A percentile compares a stretch with the other conserved stretches of the same genome.
These are phyloP conservation scores for Trichoplusia ni DNA, from an alignment of 1,140 invertebrate genomes.

Conservation along the genomic window DNA sequence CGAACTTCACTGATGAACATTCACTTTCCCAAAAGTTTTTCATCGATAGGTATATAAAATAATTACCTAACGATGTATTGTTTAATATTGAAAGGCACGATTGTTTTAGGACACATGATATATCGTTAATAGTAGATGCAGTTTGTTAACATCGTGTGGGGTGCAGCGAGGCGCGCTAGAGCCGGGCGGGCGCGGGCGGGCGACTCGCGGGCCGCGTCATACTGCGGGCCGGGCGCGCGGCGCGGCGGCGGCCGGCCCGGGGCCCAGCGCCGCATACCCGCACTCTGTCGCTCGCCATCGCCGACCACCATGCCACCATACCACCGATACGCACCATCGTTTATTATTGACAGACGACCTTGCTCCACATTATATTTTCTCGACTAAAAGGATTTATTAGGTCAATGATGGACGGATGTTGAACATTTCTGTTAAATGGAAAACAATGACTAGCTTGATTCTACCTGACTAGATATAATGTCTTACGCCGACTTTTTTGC, in stretches of 20 bases:
- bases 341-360: slow-evolving; percentile 62
- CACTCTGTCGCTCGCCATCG: slow-evolving; percentile 53
- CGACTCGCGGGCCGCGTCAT: slow-evolving; percentile 66
- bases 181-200: slow-evolving; percentile 50
- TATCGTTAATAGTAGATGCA: slow-evolving; percentile 41
- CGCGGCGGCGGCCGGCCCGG: slow-evolving; percentile 27
- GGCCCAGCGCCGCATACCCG: slow-evolving; percentile 51
- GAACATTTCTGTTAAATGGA: slow-evolving; percentile 30
- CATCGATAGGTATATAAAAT: slow-evolving; percentile 27
- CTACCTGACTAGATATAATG: slow-evolving; percentile 8
- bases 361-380: slow-evolving; percentile 70
- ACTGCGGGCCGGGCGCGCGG: slow-evolving; percentile 64
- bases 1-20: slow-evolving; percentile 23
- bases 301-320: slow-evolving; percentile 51
- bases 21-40: slow-evolving; percentile 27
- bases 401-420: slow-evolving; percentile 43
- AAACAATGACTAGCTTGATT: slow-evolving; percentile 32
- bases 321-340: slow-evolving; percentile 47
- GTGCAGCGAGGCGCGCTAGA: slow-evolving; percentile 41
- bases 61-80: slow-evolving; percentile 19
- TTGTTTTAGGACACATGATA: slow-evolving; percentile 59
- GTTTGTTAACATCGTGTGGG: slow-evolving; percentile 49
- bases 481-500: background rate
- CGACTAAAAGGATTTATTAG: slow-evolving; percentile 44
- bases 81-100: slow-evolving; percentile 55